Percentiles rank a stretch among this genome's conserved stretches.
Conservation (phyloP, 37 sponge, comb jelly and placozoan genomes). For the Axinella damicornis region DNA sequence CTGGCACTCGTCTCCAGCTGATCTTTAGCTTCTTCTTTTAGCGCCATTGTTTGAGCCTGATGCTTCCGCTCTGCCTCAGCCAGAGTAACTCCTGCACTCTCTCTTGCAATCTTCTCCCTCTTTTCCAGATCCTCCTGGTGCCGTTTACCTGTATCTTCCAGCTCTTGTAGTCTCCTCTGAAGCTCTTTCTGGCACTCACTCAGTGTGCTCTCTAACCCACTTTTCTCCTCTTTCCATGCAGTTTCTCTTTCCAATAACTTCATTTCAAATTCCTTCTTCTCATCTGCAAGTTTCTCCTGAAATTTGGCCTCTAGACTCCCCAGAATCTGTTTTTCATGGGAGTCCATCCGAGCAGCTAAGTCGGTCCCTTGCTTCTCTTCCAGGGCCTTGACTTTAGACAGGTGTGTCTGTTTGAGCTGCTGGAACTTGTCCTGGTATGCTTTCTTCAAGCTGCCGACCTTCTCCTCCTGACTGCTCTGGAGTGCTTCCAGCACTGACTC, state of each 20-base stretch:
- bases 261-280: constrained; percentile 3
- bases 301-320: background rate
- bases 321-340: constrained; percentile 14
- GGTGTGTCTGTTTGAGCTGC: constrained; percentile 33
- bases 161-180: background rate
- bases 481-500: background rate
- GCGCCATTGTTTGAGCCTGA: too few relatives aligned
- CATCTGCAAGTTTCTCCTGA: constrained; percentile 12
- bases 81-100: background rate
- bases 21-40: background rate
- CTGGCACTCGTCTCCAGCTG: background rate
- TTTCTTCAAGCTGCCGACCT: constrained; percentile 16
- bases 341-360: constrained; percentile 16
- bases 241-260: constrained; percentile 8
- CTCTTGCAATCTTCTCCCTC: background rate
- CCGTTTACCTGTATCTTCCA: background rate
- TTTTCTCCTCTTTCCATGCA: constrained; percentile 20
- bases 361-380: constrained; percentile 38
- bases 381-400: constrained; percentile 17
- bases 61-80: constrained; percentile 1
- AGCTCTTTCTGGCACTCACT: background rate
- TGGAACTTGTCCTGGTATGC: constrained; percentile 48
- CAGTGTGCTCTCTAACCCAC: background rate
- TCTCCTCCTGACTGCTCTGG: background rate
- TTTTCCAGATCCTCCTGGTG: background rate